phyloP scores from a whole-genome alignment of 2,888 invertebrate genomes.

The Morpho helenor region DNA sequence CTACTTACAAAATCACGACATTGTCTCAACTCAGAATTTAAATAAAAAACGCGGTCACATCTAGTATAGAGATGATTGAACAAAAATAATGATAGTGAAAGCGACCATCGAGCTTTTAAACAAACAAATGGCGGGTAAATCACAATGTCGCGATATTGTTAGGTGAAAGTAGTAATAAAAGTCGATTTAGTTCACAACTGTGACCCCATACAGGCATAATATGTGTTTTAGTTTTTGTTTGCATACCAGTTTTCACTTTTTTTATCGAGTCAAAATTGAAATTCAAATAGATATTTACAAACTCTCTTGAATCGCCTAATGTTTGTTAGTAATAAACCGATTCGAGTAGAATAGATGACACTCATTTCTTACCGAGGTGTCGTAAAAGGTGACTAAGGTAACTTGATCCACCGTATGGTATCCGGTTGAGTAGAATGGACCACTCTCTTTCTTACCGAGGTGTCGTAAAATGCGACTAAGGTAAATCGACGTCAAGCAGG shows the following conservation, averaged over 20 bases:
- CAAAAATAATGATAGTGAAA: conserved; percentile 63
- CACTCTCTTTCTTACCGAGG: too few species aligned
- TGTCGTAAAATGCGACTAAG: too few species aligned
- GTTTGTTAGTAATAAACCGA: not conserved
- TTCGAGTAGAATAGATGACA: too few species aligned
- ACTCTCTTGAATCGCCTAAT: not conserved
- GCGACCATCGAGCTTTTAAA: conserved; percentile 54
- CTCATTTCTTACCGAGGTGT: too few species aligned
- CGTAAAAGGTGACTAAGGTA: too few species aligned
- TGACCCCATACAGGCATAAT: conserved; percentile 18
- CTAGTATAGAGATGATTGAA: conserved; percentile 18
- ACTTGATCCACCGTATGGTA: too few species aligned
- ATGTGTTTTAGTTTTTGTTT: not conserved
- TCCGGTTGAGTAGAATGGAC: too few species aligned
- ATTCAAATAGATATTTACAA: not conserved
- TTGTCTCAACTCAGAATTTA: too few species aligned
- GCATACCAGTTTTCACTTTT: conserved; percentile 7
- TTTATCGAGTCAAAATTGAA: not conserved
- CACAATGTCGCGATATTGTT: conserved; percentile 63
- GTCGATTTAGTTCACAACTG: conserved; percentile 21
- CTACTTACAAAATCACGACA: too few species aligned
- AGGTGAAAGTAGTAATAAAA: conserved; percentile 51
- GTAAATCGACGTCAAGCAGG: too few species aligned
- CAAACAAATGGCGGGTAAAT: conserved; percentile 61
- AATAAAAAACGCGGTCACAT: too few species aligned